phyloP scores from a whole-genome alignment of 2,113 vertebrate species.

The Clinocottus analis region DNA sequence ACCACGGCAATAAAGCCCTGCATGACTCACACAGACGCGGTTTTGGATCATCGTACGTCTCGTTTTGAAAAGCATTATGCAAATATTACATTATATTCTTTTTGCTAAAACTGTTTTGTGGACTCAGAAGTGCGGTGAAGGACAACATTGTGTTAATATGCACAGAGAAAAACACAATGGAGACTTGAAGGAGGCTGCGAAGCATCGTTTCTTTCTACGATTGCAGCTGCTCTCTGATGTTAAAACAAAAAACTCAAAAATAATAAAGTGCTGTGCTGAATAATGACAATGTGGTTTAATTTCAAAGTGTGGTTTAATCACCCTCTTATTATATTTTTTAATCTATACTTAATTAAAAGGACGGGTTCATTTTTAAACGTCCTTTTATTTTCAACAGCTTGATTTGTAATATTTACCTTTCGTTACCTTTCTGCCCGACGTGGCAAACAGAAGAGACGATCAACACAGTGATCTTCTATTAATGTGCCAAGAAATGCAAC shows the following conservation, averaged over 20 bases:
- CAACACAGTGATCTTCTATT: not conserved
- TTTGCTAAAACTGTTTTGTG: not conserved
- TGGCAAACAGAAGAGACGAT: not conserved
- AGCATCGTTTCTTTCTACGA: not conserved
- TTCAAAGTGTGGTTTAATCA: not conserved
- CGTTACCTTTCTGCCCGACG: conserved; percentile 31
- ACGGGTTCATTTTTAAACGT: not conserved
- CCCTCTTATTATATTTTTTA: not conserved
- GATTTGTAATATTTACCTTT: not conserved
- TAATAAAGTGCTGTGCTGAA: not conserved
- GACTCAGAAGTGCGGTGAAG: not conserved
- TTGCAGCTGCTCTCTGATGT: not conserved
- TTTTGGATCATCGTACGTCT: not conserved
- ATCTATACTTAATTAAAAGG: not conserved
- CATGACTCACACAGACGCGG: not conserved
- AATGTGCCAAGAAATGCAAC: conserved; percentile 35
- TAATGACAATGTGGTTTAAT: not conserved
- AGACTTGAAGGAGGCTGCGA: not conserved
- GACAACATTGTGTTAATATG: not conserved
- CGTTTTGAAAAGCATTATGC: not conserved
- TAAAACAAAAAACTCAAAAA: not conserved
- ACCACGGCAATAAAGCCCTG: not conserved
- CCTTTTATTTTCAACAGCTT: not conserved
- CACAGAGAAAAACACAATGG: not conserved
- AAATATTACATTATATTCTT: not conserved